Base-by-base conservation (phyloP, 2,888 invertebrate species). In the Crepidodera aurea region DNA sequence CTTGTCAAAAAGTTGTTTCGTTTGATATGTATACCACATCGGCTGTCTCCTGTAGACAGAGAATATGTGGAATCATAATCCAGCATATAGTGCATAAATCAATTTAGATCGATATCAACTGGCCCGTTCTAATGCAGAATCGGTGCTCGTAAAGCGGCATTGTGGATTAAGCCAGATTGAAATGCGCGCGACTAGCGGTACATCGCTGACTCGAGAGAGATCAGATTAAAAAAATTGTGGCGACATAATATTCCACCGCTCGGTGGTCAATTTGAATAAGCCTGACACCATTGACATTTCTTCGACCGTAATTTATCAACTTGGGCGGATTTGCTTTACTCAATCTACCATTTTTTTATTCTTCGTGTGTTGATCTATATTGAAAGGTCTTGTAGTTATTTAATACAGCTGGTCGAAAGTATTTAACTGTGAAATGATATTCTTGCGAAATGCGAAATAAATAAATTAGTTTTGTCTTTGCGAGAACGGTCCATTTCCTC, bases 51-150 rank as follows among this genome's bases (percentile, higher is more conserved):
- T n/a, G n/a, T n/a, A n/a, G n/a, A n/a, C n/a, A n/a, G n/a, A n/a
- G n/a, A n/a, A n/a, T n/a, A n/a, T n/a, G n/a, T n/a, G n/a, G n/a
- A n/a, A n/a, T n/a, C n/a, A n/a, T n/a, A n/a, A n/a, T n/a, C n/a
- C n/a, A n/a, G n/a, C n/a, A n/a, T n/a, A n/a, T n/a, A n/a, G n/a
- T 58, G 60, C 50, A 48, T 25, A 48, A 48, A 48, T 48, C 46
- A 48, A 48, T 48, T 48, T 27, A 48, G 46, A 48, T 48, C 12
- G 1, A 29, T 48, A 48, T 48, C 46, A 25, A 6, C 6, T 48
- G 15, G 46, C 25, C 25, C 13, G 46, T 48, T 48, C 27, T 48
- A 48, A 48, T 48, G 46, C 46, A 48, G 46, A 48, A 25, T 48
- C 27, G 46, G 8, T 27, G 46, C 46, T 27, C 8, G 46, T 29